phyloP scores from a whole-genome alignment of 2,113 vertebrate genomes.

The Thryonomys swinderianus region DNA sequence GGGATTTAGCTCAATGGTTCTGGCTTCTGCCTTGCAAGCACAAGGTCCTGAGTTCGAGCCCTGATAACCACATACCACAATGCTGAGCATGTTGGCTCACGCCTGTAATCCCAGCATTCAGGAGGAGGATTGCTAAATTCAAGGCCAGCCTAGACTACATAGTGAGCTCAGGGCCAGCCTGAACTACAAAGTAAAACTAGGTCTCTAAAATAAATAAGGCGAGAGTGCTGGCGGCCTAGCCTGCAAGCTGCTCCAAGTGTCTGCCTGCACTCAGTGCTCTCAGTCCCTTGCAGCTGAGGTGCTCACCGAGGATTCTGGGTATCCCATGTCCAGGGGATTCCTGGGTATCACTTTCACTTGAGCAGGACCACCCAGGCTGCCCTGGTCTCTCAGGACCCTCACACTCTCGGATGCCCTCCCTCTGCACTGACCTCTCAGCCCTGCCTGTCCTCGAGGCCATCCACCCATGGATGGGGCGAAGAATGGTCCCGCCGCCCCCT shows the following conservation, averaged over 20 bases:
- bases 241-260: not conserved
- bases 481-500: not conserved
- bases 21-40: no score
- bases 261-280: no score
- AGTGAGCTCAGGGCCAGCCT: no score
- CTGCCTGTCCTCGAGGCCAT: not conserved
- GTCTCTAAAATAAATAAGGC: no score
- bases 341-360: not conserved
- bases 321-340: not conserved
- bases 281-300: not conserved
- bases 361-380: not conserved
- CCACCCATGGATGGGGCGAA: not conserved
- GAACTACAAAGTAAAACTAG: no score
- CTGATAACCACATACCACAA: no score
- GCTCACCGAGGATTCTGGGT: not conserved
- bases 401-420: not conserved
- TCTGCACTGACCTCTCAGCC: not conserved
- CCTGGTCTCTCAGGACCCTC: not conserved
- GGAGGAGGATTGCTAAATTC: no score
- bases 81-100: no score
- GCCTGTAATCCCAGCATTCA: no score
- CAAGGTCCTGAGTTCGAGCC: no score
- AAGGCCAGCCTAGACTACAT: no score
- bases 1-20: no score
- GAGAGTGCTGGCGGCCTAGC: not conserved